These are phyloP conservation scores for Cyclopterus lumpus DNA, from an alignment of 2,797 vertebrate genomes.

Conservation along the genomic window DNA sequence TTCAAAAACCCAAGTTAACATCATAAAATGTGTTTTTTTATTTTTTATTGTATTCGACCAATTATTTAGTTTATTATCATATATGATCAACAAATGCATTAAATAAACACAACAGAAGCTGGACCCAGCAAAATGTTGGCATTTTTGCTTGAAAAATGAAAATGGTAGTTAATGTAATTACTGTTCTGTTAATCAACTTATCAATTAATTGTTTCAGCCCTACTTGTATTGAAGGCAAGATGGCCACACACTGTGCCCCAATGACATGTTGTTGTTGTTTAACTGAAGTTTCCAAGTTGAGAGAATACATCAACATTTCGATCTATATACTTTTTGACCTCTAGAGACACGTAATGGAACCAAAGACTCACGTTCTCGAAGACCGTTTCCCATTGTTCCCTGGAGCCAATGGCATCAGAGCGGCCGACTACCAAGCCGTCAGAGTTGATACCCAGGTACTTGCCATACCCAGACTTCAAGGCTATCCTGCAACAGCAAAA, in stretches of 20 bases:
- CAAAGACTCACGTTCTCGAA: constrained; percentile 89
- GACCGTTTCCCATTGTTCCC: constrained; percentile 97
- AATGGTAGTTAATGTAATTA: background rate
- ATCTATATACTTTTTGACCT: background rate
- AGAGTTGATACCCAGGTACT: constrained; percentile 95
- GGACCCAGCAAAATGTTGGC: accelerated
- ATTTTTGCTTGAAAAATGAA: background rate
- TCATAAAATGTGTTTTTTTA: background rate
- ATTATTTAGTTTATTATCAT: background rate
- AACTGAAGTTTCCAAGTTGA: background rate
- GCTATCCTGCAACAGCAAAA: constrained; percentile 86
- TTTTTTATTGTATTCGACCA: background rate
- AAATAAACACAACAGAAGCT: background rate
- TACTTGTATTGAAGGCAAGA: background rate
- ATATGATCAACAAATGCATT: background rate
- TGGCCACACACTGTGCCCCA: background rate
- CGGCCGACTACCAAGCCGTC: constrained; percentile 95
- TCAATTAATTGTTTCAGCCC: background rate
- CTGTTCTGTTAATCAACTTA: background rate
- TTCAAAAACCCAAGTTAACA: background rate
- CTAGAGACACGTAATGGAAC: background rate
- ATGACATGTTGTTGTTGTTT: background rate
- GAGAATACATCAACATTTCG: background rate
- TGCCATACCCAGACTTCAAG: constrained; percentile 97
- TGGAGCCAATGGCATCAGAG: constrained; percentile 96